Conservation (phyloP, 2,797 vertebrate species). For the Sebastes flavidus region DNA sequence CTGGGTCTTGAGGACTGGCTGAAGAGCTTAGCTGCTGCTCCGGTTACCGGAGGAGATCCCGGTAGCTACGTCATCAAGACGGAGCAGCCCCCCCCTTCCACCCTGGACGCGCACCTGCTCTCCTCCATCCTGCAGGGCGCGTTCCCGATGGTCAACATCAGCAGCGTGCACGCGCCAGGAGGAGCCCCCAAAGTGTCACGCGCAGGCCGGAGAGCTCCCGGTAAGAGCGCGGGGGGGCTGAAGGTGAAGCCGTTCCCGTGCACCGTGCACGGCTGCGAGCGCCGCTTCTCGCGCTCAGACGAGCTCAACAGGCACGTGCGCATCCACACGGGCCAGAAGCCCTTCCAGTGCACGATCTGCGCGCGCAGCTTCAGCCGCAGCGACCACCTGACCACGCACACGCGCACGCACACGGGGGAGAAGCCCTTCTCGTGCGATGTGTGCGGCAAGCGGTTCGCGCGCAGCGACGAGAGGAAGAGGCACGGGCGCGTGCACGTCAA, state of each 20-base stretch:
- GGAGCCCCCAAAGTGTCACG: conserved; percentile 46
- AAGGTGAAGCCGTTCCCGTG: conserved; percentile 85
- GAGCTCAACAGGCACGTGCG: conserved; percentile 94
- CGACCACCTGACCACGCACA: conserved; percentile 96
- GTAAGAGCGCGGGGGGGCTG: conserved; percentile 44
- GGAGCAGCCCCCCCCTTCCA: conserved; percentile 39
- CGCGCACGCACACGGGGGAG: conserved; percentile 94
- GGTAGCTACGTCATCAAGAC: conserved; percentile 54
- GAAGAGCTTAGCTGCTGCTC: conserved; percentile 30
- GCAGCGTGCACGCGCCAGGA: conserved; percentile 37
- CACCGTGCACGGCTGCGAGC: conserved; percentile 88
- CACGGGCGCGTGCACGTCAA: conserved; percentile 95
- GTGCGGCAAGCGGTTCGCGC: conserved; percentile 92
- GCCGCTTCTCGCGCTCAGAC: conserved; percentile 93
- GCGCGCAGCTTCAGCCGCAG: conserved; percentile 95
- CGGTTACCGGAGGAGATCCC: conserved; percentile 50
- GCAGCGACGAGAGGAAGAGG: conserved; percentile 92
- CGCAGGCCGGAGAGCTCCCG: conserved; percentile 30
- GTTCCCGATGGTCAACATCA: conserved; percentile 65
- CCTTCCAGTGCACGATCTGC: conserved; percentile 95
- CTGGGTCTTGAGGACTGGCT: conserved; percentile 73
- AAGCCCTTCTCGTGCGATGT: conserved; percentile 96
- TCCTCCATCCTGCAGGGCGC: conserved; percentile 73
- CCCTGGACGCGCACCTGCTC: conserved; percentile 77
- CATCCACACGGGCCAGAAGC: conserved; percentile 96